A percentile compares a stretch with the other conserved stretches of the same genome.
Conservation (phyloP, 2,797 vertebrate species). For the Lerista edwardsae region DNA sequence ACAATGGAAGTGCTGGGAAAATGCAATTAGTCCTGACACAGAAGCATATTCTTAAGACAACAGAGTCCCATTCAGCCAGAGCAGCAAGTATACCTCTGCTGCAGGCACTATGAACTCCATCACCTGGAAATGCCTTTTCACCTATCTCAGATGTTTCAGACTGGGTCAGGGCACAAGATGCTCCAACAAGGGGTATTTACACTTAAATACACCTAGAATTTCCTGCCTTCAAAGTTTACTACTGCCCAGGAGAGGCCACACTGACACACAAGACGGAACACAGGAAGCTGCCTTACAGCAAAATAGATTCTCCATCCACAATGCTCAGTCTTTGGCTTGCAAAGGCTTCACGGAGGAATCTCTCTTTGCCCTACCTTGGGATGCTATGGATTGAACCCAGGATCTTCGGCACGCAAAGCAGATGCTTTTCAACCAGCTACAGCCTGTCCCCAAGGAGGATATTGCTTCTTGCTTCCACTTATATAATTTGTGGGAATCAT, state of each 20-base stretch:
- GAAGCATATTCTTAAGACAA: not conserved
- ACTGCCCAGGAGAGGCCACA: not conserved
- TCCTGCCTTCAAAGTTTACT: not conserved
- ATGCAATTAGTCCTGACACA: not conserved
- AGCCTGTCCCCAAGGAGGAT: not conserved
- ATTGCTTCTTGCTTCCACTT: not conserved
- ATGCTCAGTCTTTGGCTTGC: too few relatives aligned
- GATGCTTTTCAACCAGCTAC: too few relatives aligned
- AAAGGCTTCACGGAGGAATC: too few relatives aligned
- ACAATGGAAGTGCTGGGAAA: not conserved
- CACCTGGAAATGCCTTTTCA: not conserved
- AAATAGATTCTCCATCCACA: too few relatives aligned
- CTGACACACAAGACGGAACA: too few relatives aligned
- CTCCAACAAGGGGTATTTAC: not conserved
- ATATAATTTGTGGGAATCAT: slow-evolving; percentile 33
- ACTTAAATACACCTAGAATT: not conserved
- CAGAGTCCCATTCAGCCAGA: not conserved
- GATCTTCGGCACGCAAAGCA: too few relatives aligned
- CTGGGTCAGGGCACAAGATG: not conserved
- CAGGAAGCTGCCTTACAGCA: too few relatives aligned
- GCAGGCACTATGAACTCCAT: not conserved
- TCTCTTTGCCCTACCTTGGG: too few relatives aligned
- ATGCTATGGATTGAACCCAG: too few relatives aligned
- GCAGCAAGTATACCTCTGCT: not conserved
- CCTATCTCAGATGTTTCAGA: not conserved